Percentiles rank a stretch among this genome's conserved stretches.
phyloP scores from a whole-genome alignment of 2,797 vertebrate species.

The Smutsia temminckii region DNA sequence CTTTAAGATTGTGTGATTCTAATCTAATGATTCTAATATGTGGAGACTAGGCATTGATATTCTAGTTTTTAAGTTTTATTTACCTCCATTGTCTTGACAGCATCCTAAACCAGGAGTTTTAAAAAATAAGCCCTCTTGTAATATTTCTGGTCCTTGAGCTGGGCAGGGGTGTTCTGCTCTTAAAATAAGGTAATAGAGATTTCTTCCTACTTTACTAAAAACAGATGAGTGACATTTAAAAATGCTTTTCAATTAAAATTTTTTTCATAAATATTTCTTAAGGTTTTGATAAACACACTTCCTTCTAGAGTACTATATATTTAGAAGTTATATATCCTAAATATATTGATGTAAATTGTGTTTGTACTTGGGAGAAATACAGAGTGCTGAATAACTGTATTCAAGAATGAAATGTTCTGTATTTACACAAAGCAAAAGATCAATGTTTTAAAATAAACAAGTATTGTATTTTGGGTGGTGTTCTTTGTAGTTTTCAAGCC shows the following conservation, averaged over 20 bases:
- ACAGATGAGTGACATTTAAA: neutral
- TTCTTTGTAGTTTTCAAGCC: neutral
- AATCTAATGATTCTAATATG: neutral
- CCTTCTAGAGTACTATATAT: neutral
- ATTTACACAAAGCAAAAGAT: neutral
- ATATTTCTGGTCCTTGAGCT: neutral
- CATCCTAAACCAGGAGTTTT: neutral
- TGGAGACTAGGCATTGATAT: neutral
- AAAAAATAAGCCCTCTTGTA: neutral
- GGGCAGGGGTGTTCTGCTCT: neutral
- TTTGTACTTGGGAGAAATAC: neutral
- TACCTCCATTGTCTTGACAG: neutral
- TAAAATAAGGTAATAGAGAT: constrained; percentile 29
- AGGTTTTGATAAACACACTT: neutral
- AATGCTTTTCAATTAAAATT: neutral
- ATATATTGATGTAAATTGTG: neutral
- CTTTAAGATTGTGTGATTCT: neutral
- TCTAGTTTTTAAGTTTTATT: constrained; percentile 1
- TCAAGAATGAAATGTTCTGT: neutral
- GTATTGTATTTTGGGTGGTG: neutral
- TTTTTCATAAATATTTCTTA: constrained; percentile 38
- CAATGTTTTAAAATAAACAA: neutral
- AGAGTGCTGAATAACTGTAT: neutral
- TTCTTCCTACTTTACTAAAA: constrained; percentile 48
- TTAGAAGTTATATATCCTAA: neutral